Conservation (phyloP, 2,113 vertebrate genomes). For the Helogale parvula region DNA sequence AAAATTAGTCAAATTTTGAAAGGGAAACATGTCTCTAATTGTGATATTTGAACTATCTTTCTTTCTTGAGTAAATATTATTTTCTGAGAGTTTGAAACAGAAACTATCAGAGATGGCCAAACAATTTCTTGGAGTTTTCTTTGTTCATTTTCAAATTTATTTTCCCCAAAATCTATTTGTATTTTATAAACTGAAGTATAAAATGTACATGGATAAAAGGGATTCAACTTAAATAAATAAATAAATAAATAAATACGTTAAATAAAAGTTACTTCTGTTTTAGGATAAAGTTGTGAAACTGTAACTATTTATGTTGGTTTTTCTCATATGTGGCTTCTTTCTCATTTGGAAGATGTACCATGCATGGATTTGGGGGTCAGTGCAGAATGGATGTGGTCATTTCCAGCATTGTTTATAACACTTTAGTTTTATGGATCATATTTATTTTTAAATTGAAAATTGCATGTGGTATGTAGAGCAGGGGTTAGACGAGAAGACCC, state of each 20-base stretch:
- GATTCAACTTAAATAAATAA: not conserved
- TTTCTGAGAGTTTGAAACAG: not conserved
- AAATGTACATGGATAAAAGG: not conserved
- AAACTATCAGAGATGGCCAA: not conserved
- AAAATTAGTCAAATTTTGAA: conserved; percentile 52
- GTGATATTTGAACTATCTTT: not conserved
- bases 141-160: not conserved
- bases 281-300: not conserved
- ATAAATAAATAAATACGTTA: too few species aligned
- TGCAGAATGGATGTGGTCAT: not conserved
- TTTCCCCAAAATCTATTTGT: not conserved
- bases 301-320: not conserved
- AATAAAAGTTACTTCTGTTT: not conserved
- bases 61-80: not conserved
- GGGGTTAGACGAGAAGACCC: not conserved
- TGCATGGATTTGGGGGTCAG: not conserved
- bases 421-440: not conserved
- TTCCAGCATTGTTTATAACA: not conserved
- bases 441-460: not conserved
- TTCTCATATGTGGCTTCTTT: not conserved
- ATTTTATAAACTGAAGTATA: not conserved
- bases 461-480: not conserved
- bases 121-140: not conserved
- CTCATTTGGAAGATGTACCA: not conserved
- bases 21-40: not conserved